Base-by-base conservation (phyloP, 2,888 invertebrate species). In the Metallyticus violacea region DNA sequence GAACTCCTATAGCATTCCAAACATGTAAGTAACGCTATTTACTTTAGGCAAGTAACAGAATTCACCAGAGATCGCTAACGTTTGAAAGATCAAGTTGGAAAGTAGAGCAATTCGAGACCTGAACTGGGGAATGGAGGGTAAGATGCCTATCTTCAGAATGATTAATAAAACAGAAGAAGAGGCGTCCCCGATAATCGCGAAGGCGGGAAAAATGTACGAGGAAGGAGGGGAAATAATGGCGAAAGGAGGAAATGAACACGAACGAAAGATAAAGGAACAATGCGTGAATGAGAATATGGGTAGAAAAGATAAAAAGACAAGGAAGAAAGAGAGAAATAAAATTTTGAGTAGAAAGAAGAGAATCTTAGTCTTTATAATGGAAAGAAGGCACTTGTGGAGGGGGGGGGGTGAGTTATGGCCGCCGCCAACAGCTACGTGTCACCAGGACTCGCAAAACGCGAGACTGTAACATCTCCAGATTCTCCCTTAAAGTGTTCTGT, bases 191-290 rank as follows among this genome's bases (percentile, higher is more conserved):
- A 40, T 62, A 62, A 62, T 62, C 15, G 40, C 40, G 40, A 62
- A 62, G 40, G 40, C 40, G 40, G 22, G 40, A 62, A 62, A 15
- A 62, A 22, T 9, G 40, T 22, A 62, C 40, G 40, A 62, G 40
- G 22, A 62, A 79, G 82, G 30, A 4, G 25, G 81, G 28, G 80
- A 25, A 80, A 80, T 80, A 80, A 80, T 80, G 80, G 81, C 81
- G 81, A 81, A 84, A 26, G 81, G 81, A 87, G 87, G 87, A 87
- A 87, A 87, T 87, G 87, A 87, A 87, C 87, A 87, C 86, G 85
- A 81, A 28, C 77, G 27, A 62, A 87, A 85, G 85, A 85, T 85
- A 81, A 85, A 85, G 77, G 85, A 87, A 87, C 87, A 87, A 87
- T 85, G 87, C 81, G 30, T 26, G 22, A 83, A 86, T 62, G 40